These are phyloP conservation scores for Pseudolaguvia tuberculata DNA, from an alignment of 2,113 vertebrate genomes.

Conservation along the genomic window DNA sequence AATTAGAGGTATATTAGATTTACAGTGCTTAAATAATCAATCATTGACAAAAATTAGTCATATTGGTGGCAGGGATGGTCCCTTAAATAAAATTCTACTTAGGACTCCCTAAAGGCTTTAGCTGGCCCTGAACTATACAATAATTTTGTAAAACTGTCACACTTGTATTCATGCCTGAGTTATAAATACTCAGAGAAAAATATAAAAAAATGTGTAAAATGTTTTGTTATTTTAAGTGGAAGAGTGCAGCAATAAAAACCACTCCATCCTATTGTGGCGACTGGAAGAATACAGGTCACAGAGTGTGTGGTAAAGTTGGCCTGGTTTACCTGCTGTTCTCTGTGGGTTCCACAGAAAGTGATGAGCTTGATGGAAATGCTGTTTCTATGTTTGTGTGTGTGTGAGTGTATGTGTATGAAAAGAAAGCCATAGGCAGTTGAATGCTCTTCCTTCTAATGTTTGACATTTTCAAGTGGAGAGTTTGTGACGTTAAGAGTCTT, in stretches of 20 bases:
- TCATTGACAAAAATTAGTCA: no score
- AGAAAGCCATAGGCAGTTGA: constrained; percentile 35
- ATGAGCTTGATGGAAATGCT: constrained; percentile 45
- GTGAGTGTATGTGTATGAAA: constrained; percentile 17
- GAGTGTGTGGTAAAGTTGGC: constrained; percentile 19
- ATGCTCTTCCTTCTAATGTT: constrained; percentile 33
- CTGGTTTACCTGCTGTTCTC: constrained; percentile 32
- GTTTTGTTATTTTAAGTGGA: neutral
- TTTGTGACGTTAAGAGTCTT: constrained; percentile 39
- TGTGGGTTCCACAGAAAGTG: constrained; percentile 43
- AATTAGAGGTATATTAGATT: no score
- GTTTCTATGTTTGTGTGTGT: constrained; percentile 25
- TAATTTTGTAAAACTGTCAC: neutral
- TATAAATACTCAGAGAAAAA: neutral
- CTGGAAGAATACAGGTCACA: constrained; percentile 20
- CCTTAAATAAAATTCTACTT: no score
- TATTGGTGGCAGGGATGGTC: no score
- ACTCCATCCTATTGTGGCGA: constrained; percentile 9
- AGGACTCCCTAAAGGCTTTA: no score
- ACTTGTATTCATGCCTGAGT: neutral
- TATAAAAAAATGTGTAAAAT: neutral
- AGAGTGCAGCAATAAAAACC: neutral
- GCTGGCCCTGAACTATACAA: no score
- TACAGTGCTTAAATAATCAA: no score
- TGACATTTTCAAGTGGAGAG: constrained; percentile 45